A percentile compares a stretch with the other conserved stretches of the same genome.
These are phyloP conservation scores for Leptopilina myrica DNA, from an alignment of 2,888 invertebrate species.

Conservation along the genomic window DNA sequence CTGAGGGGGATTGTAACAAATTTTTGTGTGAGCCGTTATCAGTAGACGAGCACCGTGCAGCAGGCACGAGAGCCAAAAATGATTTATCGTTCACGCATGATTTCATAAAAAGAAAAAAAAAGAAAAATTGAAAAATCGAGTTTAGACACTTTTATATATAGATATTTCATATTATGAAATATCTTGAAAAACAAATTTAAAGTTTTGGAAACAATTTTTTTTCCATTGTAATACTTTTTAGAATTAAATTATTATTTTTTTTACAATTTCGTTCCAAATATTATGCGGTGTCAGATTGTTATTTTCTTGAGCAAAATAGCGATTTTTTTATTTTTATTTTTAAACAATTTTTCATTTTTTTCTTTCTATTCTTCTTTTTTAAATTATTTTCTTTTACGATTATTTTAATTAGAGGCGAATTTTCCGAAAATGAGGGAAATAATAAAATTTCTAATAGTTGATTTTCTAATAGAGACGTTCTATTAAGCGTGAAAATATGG, in stretches of 20 bases:
- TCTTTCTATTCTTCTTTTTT: too few relatives aligned
- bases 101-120: conserved; percentile 17
- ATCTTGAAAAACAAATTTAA: not conserved
- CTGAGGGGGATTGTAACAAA: conserved; percentile 1
- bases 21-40: conserved; percentile 1
- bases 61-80: not conserved
- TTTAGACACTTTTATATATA: conserved; percentile 30
- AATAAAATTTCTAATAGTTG: conserved; percentile 9
- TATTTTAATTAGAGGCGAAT: too few relatives aligned
- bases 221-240: too few relatives aligned
- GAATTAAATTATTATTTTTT: too few relatives aligned
- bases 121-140: not conserved
- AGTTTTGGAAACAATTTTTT: too few relatives aligned
- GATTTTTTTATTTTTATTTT: too few relatives aligned
- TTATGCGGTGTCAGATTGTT: too few relatives aligned
- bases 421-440: not conserved
- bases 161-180: conserved; percentile 18
- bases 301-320: too few relatives aligned
- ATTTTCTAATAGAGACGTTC: not conserved
- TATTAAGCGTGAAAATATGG: conserved; percentile 25
- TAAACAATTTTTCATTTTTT: too few relatives aligned
- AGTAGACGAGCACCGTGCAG: not conserved
- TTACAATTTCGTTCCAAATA: too few relatives aligned
- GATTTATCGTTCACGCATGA: conserved; percentile 32
- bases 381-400: too few relatives aligned